Evolutionary conservation across 2,113 vertebrate species (phyloP).

Genomic region (Oreochromis aureus): DNA sequence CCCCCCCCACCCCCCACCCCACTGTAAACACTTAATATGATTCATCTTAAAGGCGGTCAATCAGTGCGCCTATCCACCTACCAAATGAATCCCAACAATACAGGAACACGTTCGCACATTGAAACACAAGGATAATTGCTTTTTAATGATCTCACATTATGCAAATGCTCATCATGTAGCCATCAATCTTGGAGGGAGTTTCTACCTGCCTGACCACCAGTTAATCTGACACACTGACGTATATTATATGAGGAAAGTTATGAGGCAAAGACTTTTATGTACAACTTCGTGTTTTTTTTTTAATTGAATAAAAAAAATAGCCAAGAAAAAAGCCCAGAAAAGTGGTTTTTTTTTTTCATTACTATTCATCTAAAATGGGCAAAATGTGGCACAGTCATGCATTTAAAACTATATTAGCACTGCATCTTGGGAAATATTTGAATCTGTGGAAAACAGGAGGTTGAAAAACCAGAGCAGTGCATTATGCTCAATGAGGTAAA

Average conservation of each 20-base stretch:
- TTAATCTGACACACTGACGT: constrained; percentile 46
- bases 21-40: constrained; percentile 21
- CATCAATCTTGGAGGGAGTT: constrained; percentile 74
- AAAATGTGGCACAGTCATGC: background rate
- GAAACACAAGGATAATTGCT: constrained; percentile 77
- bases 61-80: constrained; percentile 13
- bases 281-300: background rate
- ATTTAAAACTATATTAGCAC: background rate
- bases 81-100: constrained; percentile 45
- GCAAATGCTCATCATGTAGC: constrained; percentile 82
- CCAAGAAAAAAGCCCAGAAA: background rate
- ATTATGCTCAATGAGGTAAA: constrained; percentile 11
- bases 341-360: background rate
- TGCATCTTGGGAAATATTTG: background rate
- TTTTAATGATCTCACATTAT: constrained; percentile 92
- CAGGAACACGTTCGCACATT: constrained; percentile 17
- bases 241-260: background rate
- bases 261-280: background rate
- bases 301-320: background rate
- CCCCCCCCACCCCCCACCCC: background rate
- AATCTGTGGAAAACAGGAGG: background rate
- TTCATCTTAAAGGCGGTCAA: constrained; percentile 20
- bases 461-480: background rate
- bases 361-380: background rate
- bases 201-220: constrained; percentile 66